Evolutionary conservation across 2,888 invertebrate genomes (phyloP).

Genomic region (Griposia aprilina): DNA sequence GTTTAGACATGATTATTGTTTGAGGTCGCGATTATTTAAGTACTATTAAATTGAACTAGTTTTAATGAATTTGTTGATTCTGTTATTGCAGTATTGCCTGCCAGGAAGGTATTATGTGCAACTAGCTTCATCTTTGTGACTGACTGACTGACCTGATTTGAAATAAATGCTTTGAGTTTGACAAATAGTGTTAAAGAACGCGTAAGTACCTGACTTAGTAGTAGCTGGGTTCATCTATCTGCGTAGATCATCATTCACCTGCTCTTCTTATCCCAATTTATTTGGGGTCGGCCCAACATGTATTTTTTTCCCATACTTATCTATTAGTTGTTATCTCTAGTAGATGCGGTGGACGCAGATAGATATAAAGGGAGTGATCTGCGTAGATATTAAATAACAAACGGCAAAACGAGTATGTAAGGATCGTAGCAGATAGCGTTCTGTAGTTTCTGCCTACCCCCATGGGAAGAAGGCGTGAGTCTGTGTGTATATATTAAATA

Average conservation of each 20-base stretch:
- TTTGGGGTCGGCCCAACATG: not conserved
- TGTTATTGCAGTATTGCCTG: not conserved
- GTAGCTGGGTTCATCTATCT: no score
- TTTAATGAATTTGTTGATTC: not conserved
- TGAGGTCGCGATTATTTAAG: not conserved
- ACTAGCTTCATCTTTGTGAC: no score
- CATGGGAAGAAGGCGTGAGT: no score
- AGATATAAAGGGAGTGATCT: no score
- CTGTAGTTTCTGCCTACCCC: no score
- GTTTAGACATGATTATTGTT: not conserved
- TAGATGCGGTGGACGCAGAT: not conserved
- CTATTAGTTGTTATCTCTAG: not conserved
- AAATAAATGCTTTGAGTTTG: no score
- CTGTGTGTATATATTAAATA: not conserved
- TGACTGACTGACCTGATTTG: no score
- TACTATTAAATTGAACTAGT: not conserved
- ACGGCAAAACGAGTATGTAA: no score
- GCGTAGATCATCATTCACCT: not conserved
- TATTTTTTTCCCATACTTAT: not conserved
- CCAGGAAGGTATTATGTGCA: not conserved
- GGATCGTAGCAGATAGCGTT: no score
- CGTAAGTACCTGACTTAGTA: not conserved
- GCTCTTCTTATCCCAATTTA: not conserved
- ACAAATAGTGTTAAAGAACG: not conserved
- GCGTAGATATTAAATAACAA: not conserved